phyloP scores from a whole-genome alignment of 1,140 invertebrate genomes.

The Brachionus plicatilis region DNA sequence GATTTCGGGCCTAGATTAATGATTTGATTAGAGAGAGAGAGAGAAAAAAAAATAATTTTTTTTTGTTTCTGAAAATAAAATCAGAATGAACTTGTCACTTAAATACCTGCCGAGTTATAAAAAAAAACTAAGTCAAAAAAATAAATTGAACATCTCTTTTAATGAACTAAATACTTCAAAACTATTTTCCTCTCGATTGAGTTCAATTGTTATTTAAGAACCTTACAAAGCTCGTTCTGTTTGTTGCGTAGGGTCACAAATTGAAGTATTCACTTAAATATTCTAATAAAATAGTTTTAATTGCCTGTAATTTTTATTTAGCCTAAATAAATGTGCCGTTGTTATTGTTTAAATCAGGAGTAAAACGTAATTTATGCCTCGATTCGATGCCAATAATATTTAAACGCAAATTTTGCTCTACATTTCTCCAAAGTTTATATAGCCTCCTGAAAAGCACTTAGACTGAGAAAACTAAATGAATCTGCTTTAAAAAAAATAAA shows the following conservation, averaged over 20 bases:
- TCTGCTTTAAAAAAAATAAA: background rate
- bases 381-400: background rate
- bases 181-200: background rate
- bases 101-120: background rate
- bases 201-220: constrained; percentile 35
- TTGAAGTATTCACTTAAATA: constrained; percentile 11
- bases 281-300: background rate
- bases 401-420: background rate
- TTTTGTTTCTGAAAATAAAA: background rate
- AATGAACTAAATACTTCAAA: constrained; percentile 2
- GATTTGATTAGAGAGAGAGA: no score
- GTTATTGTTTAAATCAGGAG: constrained; percentile 22
- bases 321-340: constrained; percentile 1
- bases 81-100: background rate
- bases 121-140: background rate
- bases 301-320: constrained; percentile 9
- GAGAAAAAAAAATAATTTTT: background rate
- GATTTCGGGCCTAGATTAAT: background rate
- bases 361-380: background rate
- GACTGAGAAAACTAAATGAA: background rate
- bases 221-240: background rate
- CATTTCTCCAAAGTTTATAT: background rate
- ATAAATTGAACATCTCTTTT: background rate
- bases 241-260: background rate
- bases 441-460: background rate